A percentile compares a stretch with the other conserved stretches of the same genome.
Conservation (phyloP, 2,113 vertebrate species). For the Ovis canadensis region DNA sequence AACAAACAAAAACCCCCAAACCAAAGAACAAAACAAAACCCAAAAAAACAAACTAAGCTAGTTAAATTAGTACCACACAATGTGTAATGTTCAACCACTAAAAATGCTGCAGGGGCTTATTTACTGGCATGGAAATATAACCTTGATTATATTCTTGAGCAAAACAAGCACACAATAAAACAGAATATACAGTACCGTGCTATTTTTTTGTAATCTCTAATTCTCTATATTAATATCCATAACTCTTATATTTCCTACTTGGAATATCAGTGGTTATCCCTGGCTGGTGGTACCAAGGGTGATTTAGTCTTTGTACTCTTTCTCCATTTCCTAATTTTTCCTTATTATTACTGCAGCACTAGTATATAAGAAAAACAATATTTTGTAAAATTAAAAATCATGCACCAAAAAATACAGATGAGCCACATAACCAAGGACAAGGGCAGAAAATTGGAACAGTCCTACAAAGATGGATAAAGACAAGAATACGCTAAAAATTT, state of each 20-base stretch:
- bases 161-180: background rate
- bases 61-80: background rate
- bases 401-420: background rate
- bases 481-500: background rate
- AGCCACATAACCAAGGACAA: background rate
- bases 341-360: background rate
- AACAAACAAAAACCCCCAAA: background rate
- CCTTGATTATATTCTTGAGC: background rate
- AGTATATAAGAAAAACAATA: background rate
- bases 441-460: background rate
- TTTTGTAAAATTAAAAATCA: slow-evolving; percentile 1
- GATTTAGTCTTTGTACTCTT: background rate
- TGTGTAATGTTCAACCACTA: background rate
- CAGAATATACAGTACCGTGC: background rate
- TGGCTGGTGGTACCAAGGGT: background rate
- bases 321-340: background rate
- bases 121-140: background rate
- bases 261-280: background rate
- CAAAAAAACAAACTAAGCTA: background rate
- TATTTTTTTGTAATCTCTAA: background rate
- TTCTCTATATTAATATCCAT: background rate
- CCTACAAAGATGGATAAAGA: background rate
- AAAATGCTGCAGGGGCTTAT: background rate
- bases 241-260: background rate
- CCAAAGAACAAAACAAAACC: background rate